Evolutionary conservation across 2,888 invertebrate species (phyloP), one percentile per base, ranked within the genome.

Genomic region (Mayetiola destructor): DNA sequence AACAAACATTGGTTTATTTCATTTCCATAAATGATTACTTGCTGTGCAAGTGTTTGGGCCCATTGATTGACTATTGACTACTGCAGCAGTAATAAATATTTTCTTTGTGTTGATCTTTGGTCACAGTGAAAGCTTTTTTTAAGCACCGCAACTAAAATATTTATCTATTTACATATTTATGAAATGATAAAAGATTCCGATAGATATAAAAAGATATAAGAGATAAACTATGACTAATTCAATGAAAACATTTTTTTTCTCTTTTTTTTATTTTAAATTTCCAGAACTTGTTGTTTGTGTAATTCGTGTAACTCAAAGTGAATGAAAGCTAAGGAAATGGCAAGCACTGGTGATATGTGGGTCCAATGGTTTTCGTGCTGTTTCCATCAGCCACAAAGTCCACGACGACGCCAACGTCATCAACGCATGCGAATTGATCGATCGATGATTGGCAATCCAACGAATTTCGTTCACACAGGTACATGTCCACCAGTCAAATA

Each of bases 381-480:
- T 75, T 82, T 88, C 68, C 79, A 82, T 64, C 88, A 89, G 68
- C 85, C 84, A 63, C 84, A 85, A 58, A 85, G 82, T 64, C 85
- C 80, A 63, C 79, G 81, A 63, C 76, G 84, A 64, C 77, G 79
- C 61, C 82, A 84, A 68, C 82, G 83, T 68, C 74, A 80, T 62
- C 78, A 79, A 62, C 79, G 85, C 67, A 79, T 84, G 73, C 80
- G 85, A 73, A 87, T 88, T 77, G 87, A 88, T 75, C 82, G 93
- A 61, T 89, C 90, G 60, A 95, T 94, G 94, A 96, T 96, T 68
- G 89, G 95, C 35, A 83, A 84, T 63, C 96, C 96, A 14, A 94
- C 90, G 64, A 91, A 96, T 76, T 96, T 96, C 72, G 85, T 88
- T 67, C 96, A 96, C 73, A 94, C 94, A 40, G 89, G 86, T 3